Evolutionary conservation across 2,113 vertebrate species (phyloP).

Genomic region (Stomatorhinus ivindoensis): DNA sequence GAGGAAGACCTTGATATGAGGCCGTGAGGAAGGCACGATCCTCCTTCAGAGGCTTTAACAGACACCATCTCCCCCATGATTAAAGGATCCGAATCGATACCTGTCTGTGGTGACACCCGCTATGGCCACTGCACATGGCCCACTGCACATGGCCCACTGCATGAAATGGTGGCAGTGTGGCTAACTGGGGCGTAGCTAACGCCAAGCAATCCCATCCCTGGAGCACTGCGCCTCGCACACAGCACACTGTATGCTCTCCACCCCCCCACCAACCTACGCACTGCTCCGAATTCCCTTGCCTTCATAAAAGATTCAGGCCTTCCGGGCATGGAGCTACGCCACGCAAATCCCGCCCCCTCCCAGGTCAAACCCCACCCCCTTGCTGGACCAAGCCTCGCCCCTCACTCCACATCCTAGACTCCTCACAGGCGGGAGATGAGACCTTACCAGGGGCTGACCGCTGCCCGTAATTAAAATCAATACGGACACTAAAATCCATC

Average conservation of each 20-base stretch:
- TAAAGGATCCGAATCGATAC: constrained; percentile 27
- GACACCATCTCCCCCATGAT: constrained; percentile 34
- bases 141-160: constrained; percentile 27
- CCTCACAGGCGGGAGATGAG: neutral
- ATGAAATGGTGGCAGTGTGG: constrained; percentile 28
- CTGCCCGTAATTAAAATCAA: neutral
- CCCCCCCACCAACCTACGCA: constrained; percentile 57
- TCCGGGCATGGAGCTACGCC: constrained; percentile 66
- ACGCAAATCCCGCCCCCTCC: constrained; percentile 37
- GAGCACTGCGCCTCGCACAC: constrained; percentile 37
- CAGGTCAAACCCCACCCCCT: constrained; percentile 48
- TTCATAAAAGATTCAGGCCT: constrained; percentile 84
- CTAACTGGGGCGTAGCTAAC: constrained; percentile 54
- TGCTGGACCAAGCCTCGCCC: neutral
- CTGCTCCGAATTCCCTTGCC: constrained; percentile 82
- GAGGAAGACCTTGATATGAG: constrained; percentile 22
- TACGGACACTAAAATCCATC: neutral
- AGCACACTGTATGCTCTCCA: constrained; percentile 60
- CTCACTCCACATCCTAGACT: neutral
- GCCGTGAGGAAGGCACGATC: constrained; percentile 9
- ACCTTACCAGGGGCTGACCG: neutral
- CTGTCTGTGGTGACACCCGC: neutral
- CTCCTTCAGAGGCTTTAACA: constrained; percentile 27
- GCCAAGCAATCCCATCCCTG: constrained; percentile 45
- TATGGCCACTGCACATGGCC: neutral